phyloP scores from a whole-genome alignment of 2,888 invertebrate species.

The Sipunculus nudus region DNA sequence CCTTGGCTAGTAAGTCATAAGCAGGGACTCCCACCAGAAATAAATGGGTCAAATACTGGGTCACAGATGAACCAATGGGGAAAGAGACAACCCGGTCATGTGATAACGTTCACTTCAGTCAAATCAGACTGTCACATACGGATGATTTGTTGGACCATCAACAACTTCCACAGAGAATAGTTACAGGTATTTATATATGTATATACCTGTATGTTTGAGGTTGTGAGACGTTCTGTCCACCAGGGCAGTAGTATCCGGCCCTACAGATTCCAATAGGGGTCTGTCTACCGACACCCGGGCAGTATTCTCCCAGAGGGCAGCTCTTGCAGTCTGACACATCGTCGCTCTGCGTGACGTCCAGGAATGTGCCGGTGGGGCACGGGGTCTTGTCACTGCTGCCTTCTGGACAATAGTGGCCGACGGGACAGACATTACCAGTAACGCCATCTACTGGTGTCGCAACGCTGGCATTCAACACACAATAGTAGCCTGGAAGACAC shows the following conservation, averaged over 20 bases:
- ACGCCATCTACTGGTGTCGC: conserved; percentile 51
- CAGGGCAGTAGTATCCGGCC: conserved; percentile 61
- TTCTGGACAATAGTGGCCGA: conserved; percentile 57
- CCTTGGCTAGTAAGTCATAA: too few relatives aligned
- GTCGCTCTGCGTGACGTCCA: conserved; percentile 51
- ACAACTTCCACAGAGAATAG: too few relatives aligned
- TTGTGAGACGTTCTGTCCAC: conserved; percentile 53
- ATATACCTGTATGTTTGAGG: conserved; percentile 52
- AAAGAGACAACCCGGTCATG: too few relatives aligned
- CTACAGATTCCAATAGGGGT: conserved; percentile 53
- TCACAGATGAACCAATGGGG: too few relatives aligned
- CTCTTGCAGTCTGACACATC: conserved; percentile 52
- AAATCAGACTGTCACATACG: too few relatives aligned
- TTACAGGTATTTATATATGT: too few relatives aligned
- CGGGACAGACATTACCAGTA: conserved; percentile 48
- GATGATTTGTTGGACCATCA: too few relatives aligned
- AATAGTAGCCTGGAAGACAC: conserved; percentile 60
- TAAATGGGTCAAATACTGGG: too few relatives aligned
- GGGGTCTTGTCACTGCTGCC: conserved; percentile 51
- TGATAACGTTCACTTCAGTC: too few relatives aligned
- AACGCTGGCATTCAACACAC: conserved; percentile 45
- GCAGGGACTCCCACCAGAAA: too few relatives aligned
- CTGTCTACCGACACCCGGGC: conserved; percentile 50
- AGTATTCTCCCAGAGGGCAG: conserved; percentile 50
- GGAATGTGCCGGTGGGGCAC: conserved; percentile 57